Conservation (phyloP, 2,797 vertebrate species). For the Balearica regulorum region DNA sequence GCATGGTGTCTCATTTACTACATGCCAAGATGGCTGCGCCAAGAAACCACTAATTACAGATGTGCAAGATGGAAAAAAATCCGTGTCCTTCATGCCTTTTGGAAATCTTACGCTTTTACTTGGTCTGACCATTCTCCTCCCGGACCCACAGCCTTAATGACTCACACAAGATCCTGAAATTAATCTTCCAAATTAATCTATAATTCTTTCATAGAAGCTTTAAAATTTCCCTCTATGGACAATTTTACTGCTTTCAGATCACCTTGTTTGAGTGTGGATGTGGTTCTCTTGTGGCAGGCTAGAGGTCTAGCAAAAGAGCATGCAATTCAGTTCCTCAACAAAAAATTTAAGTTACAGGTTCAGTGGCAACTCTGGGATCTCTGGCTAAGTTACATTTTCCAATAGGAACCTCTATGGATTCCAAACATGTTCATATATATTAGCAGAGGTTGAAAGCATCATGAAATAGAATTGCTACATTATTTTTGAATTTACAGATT, state of each 20-base stretch:
- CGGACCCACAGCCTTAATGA: background rate
- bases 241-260: background rate
- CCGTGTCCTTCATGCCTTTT: background rate
- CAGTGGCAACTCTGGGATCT: background rate
- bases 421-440: background rate
- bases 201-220: background rate
- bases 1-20: background rate
- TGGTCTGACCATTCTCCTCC: background rate
- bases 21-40: background rate
- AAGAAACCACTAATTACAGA: background rate
- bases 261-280: background rate
- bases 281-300: background rate
- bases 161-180: background rate
- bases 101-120: background rate
- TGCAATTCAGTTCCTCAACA: background rate
- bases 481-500: background rate
- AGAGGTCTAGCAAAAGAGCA: background rate
- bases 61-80: background rate
- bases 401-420: background rate
- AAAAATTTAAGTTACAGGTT: background rate
- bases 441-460: background rate
- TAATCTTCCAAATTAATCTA: background rate
- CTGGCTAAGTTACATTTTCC: background rate
- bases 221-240: background rate
- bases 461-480: background rate